A percentile compares a stretch with the other conserved stretches of the same genome.
phyloP scores from a whole-genome alignment of 2,113 vertebrate genomes.

The Onychorhynchus coronatus region DNA sequence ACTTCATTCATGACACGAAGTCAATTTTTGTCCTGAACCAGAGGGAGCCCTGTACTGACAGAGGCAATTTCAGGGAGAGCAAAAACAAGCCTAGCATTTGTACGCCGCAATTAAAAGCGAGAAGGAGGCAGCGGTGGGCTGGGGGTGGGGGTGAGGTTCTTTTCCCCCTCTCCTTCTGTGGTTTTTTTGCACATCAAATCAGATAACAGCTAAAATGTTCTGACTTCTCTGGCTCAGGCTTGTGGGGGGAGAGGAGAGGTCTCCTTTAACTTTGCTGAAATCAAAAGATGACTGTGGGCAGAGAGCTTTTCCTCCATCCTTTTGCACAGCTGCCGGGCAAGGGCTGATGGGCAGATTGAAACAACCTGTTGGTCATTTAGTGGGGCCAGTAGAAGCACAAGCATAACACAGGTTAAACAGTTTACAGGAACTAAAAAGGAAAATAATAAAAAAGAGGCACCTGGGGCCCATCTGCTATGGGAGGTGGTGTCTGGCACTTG shows the following conservation, averaged over 20 bases:
- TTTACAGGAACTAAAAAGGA: neutral
- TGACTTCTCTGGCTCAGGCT: neutral
- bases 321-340: rapidly evolving
- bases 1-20: constrained; percentile 31
- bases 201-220: neutral
- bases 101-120: neutral
- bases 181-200: neutral
- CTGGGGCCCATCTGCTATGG: neutral
- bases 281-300: neutral
- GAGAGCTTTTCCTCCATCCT: neutral
- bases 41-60: constrained; percentile 14
- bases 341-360: neutral
- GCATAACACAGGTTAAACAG: neutral
- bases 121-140: neutral
- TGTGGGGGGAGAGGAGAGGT: neutral
- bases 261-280: neutral
- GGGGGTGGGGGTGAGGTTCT: too few relatives aligned
- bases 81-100: constrained; percentile 37
- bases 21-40: constrained; percentile 41
- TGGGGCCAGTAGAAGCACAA: neutral
- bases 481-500: rapidly evolving
- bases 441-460: neutral
- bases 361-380: neutral
- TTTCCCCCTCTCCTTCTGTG: neutral
- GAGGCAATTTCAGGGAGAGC: constrained; percentile 23